Evolutionary conservation across 2,797 vertebrate genomes (phyloP), one percentile per base, ranked within the genome.

Genomic region (Sebastes variabilis): DNA sequence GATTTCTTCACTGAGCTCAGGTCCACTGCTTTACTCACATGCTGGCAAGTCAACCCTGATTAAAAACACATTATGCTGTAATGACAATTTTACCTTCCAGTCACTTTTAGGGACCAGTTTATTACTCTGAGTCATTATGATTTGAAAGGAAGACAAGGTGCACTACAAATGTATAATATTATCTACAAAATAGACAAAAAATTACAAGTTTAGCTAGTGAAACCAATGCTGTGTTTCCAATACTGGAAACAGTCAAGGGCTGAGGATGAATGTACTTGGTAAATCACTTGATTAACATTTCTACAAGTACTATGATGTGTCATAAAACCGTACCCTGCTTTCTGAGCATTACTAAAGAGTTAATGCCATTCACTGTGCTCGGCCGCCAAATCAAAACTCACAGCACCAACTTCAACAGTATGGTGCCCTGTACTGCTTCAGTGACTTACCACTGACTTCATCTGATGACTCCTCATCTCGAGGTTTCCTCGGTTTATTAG

Each of bases 401-500:
- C 25, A 79, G 6, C 2, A 5, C 7, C 20, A 60, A 42, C 9
- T n/a, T 29, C 54, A 52, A 61, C 5, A 56, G 20, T 34, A 14
- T 32, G 6, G 38, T 70, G 65, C 4, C 25, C 18, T 58, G 25
- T 20, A 11, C 38, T 12, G 46, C 20, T 42, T 61, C 18, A 27
- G n/a, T 13, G 75, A 72, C 88, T 94, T 95, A 99, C 98, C 97
- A 86, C 97, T 94, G 94, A 98, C 95, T 94, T 99, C 98, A 88
- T 99, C 98, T 46, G 98, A 99, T 24, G 98, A 99, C 81, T 99
- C 98, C 84, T 99, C 98, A 95, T 99, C 98, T 73, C 96, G 96
- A 62, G 95, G 96, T 87, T 96, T 95, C 71, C 96, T 95, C 14
- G 97, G 96, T 89, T 97, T 97, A 91, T 96, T 99, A 81, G 94